These are phyloP conservation scores for Serripes groenlandicus DNA, from an alignment of 2,888 invertebrate species.

Conservation along the genomic window DNA sequence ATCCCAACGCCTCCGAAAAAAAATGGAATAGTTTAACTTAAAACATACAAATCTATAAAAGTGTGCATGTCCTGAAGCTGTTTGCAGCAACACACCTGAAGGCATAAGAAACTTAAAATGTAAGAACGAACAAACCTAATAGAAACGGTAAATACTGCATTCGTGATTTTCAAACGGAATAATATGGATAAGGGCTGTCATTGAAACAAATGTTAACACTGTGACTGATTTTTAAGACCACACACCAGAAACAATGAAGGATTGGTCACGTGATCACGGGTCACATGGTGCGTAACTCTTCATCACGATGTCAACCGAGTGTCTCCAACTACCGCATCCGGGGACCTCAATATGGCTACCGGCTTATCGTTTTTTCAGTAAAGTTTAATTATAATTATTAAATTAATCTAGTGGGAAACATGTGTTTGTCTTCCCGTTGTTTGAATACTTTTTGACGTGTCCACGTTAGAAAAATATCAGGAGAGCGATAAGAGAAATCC, in stretches of 20 bases:
- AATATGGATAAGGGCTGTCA: too few relatives aligned
- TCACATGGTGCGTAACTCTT: conserved; percentile 20
- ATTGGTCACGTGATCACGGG: conserved; percentile 7
- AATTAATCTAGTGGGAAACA: not conserved
- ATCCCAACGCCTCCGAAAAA: too few relatives aligned
- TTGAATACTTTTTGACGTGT: conserved; percentile 3
- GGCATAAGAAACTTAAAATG: too few relatives aligned
- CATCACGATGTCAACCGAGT: conserved; percentile 21
- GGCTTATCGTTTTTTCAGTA: conserved; percentile 1
- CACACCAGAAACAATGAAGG: conserved; percentile 17
- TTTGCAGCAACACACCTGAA: too few relatives aligned
- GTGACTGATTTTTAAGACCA: conserved; percentile 14
- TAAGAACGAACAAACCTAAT: too few relatives aligned
- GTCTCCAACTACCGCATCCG: conserved; percentile 21
- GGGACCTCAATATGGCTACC: conserved; percentile 21
- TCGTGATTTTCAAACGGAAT: too few relatives aligned
- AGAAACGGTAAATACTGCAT: too few relatives aligned
- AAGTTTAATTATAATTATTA: conserved; percentile 9
- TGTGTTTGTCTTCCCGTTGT: not conserved
- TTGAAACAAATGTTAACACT: conserved; percentile 4
- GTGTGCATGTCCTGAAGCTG: too few relatives aligned
- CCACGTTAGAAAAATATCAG: not conserved
- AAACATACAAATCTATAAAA: too few relatives aligned
- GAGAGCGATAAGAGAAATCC: not conserved
- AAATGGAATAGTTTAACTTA: too few relatives aligned